Evolutionary conservation across 37 sponge, comb jelly and placozoan species (phyloP).

Genomic region (Eunapius fragilis): DNA sequence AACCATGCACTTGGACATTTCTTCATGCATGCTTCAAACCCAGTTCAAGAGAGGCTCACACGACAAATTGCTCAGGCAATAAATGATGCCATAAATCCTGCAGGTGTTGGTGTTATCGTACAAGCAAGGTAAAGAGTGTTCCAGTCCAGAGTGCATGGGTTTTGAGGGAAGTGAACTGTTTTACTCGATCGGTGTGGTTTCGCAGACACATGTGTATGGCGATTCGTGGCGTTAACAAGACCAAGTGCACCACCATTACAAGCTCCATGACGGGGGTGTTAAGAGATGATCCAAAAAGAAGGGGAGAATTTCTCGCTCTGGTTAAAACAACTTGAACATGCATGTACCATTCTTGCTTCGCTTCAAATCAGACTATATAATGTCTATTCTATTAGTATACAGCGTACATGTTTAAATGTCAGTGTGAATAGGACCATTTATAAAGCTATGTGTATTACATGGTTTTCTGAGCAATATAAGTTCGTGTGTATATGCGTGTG

Average conservation of each 20-base stretch:
- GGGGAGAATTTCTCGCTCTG: constrained; percentile 93
- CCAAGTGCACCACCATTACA: constrained; percentile 73
- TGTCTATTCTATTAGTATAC: too few relatives aligned
- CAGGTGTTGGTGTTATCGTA: constrained; percentile 88
- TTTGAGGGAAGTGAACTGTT: too few relatives aligned
- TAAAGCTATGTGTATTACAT: too few relatives aligned
- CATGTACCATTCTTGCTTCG: too few relatives aligned
- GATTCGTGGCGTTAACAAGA: constrained; percentile 89
- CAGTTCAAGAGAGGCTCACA: constrained; percentile 89
- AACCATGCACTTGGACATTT: too few relatives aligned
- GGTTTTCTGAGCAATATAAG: too few relatives aligned
- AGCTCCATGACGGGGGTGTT: constrained; percentile 92
- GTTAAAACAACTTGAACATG: constrained; percentile 20
- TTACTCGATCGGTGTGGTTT: neutral
- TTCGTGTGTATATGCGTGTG: too few relatives aligned
- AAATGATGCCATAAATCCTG: constrained; percentile 71
- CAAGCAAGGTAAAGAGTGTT: constrained; percentile 69
- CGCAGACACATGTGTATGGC: constrained; percentile 89
- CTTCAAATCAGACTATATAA: too few relatives aligned
- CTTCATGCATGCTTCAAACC: too few relatives aligned
- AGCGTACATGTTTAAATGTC: too few relatives aligned
- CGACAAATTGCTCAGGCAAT: constrained; percentile 81
- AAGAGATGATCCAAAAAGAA: constrained; percentile 78
- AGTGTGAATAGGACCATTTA: too few relatives aligned
- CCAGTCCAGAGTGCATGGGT: neutral